Evolutionary conservation across 1,140 invertebrate species (phyloP), one percentile per base, ranked within the genome.

Genomic region (Cotesia glomerata): DNA sequence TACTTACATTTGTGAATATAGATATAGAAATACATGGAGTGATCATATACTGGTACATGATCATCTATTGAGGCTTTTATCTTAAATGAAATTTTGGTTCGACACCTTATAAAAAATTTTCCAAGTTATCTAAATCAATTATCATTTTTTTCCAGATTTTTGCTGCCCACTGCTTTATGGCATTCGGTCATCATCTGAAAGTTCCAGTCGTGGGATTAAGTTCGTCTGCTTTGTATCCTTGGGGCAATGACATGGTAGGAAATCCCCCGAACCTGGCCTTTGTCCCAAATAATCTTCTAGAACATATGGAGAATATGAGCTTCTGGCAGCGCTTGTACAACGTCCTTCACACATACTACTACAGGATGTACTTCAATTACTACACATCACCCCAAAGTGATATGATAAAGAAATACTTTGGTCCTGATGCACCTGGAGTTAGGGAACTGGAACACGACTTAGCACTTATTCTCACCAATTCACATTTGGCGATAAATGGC

Each of bases 251-350:
- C 4, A 86, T 90, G 71, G 84, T 92, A 32, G 90, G 87, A 0
- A 91, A 91, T 78, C 90, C 91, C 0, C 89, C 91, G 32, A 90
- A 88, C 34, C 84, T 90, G 0, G 88, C 91, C 0, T 89, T 90
- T 73, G 86, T 91, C 32, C 90, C 92, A 0, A 88, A 89, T 18
- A 90, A 89, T 64, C 86, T 92, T 76, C 77, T 90, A 9, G 78
- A 84, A 0, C 89, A 87, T 39, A 82, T 86, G 0, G 84, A 90
- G 63, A 76, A 83, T 4, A 90, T 92, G 90, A 88, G 79, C 18
- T 89, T 92, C 54, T 89, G 85, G 79, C 85, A 92, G 74, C 82
- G 92, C 67, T 77, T 90, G 11, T 77, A 84, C 0, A 93, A 93
- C 73, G 74, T 76, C 0, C 0, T 84, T 0, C 2, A 72, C n/a